Evolutionary conservation across 1,140 invertebrate species (phyloP).

Genomic region (Penaeus indicus): DNA sequence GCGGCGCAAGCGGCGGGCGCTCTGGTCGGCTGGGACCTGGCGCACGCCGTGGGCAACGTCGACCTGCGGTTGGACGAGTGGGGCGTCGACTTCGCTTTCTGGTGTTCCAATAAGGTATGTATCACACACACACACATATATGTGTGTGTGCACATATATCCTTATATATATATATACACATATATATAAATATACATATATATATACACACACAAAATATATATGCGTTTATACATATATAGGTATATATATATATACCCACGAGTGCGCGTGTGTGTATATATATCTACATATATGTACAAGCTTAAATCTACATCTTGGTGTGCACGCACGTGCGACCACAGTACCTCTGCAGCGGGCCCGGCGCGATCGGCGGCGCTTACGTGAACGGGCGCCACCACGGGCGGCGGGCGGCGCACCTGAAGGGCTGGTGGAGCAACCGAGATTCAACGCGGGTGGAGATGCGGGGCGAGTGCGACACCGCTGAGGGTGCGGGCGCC

Average conservation of each 20-base stretch:
- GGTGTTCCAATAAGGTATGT: slow-evolving; percentile 70
- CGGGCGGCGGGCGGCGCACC: slow-evolving; percentile 68
- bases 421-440: slow-evolving; percentile 71
- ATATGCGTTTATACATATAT: too few relatives aligned
- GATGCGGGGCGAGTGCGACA: too few relatives aligned
- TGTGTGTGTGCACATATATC: too few relatives aligned
- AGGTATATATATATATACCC: too few relatives aligned
- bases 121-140: too few relatives aligned
- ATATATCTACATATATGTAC: too few relatives aligned
- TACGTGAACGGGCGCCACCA: slow-evolving; percentile 72
- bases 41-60: slow-evolving; percentile 77
- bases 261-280: too few relatives aligned
- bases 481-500: too few relatives aligned
- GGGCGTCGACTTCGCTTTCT: slow-evolving; percentile 78
- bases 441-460: slow-evolving; percentile 39
- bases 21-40: slow-evolving; percentile 76
- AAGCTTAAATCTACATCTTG: too few relatives aligned
- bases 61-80: slow-evolving; percentile 75
- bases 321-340: neutral
- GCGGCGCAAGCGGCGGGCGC: slow-evolving; percentile 74
- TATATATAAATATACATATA: too few relatives aligned
- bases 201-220: too few relatives aligned
- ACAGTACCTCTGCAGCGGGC: slow-evolving; percentile 75
- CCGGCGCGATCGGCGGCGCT: slow-evolving; percentile 74
- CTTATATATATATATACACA: too few relatives aligned